Conservation (phyloP, 2,888 invertebrate species). For the Abrostola triplasia region DNA sequence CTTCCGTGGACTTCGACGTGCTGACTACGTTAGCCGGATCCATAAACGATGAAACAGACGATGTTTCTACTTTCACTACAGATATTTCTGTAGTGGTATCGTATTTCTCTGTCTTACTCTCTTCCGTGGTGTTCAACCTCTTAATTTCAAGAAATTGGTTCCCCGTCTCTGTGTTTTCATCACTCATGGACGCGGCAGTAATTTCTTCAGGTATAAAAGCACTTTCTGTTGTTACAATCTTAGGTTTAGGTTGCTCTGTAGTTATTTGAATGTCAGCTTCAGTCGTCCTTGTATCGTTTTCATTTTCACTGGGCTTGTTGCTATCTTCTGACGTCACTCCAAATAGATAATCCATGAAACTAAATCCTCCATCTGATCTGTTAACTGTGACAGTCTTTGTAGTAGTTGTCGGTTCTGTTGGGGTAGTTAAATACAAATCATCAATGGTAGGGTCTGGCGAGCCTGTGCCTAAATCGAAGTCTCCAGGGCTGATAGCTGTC, state of each 20-base stretch:
- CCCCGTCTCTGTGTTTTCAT: constrained; percentile 47
- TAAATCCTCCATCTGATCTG: constrained; percentile 72
- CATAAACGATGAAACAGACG: constrained; percentile 81
- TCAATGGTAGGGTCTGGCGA: constrained; percentile 79
- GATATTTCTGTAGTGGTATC: constrained; percentile 53
- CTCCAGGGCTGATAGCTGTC: constrained; percentile 69
- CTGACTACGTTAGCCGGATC: constrained; percentile 88
- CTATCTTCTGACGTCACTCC: constrained; percentile 73
- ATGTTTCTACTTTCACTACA: constrained; percentile 65
- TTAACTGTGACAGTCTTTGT: constrained; percentile 65
- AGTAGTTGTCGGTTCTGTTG: constrained; percentile 70
- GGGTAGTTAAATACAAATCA: constrained; percentile 68
- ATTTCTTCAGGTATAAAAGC: constrained; percentile 82
- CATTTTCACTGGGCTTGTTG: constrained; percentile 56
- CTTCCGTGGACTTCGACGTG: constrained; percentile 94
- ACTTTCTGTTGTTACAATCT: constrained; percentile 74
- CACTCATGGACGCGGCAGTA: constrained; percentile 58
- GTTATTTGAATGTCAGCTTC: constrained; percentile 61
- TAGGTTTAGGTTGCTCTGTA: constrained; percentile 66
- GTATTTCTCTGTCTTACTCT: constrained; percentile 43
- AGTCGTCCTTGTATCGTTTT: constrained; percentile 56
- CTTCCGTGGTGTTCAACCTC: constrained; percentile 43
- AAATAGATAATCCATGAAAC: constrained; percentile 82
- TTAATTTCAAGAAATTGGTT: constrained; percentile 29
- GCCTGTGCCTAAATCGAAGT: constrained; percentile 80